Base-by-base conservation (phyloP, 2,113 vertebrate genomes). In the Crypturellus undulatus region DNA sequence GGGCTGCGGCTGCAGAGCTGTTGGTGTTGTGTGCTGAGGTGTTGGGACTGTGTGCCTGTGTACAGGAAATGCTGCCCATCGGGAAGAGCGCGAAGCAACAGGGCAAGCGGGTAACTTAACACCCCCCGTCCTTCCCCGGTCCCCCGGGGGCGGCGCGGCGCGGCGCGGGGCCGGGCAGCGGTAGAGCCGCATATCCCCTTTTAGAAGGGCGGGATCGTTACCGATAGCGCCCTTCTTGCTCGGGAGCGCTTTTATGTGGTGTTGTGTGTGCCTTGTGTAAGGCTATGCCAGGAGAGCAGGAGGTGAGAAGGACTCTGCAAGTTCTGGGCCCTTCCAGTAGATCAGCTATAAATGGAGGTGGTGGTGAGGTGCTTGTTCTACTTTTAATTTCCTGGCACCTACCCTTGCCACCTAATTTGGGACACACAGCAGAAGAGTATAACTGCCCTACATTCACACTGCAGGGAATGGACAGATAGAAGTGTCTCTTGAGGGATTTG, bases 1-100 rank as follows among this genome's bases (percentile, higher is more conserved):
- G 12, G 45, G 15, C 28, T 2, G 6, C 11, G 4, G 0, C 1
- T 4, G 0, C 0, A 0, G 0, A 0, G 2, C 0, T 4, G 4
- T 0, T 0, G 0, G 1, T 5, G 24, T 10, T 22, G 6, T 8
- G 16, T 1, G 3, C 2, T 1, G 40, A 28, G 10, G 3, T 14
- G 1, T 0, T 3, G 6, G 34, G 16, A 22, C 32, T 34, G 51
- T 8, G 76, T 71, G 8, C 5, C 7, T 5, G 20, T 5, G 19
- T 8, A 15, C 65, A 32, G 47, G 87, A 84, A 52, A 95, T 96
- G 96, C 58, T 93, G 79, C 93, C 95, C 14, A 88, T 67, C 47
- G 63, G 59, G 87, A 94, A 90, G 82, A 82, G 47, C 8, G 3
- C 54, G 65, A 95, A 83, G 3, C 45, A 47, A 47, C 88, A 70